Conservation (phyloP, 2,888 invertebrate genomes). For the Hyposoter dolosus region DNA sequence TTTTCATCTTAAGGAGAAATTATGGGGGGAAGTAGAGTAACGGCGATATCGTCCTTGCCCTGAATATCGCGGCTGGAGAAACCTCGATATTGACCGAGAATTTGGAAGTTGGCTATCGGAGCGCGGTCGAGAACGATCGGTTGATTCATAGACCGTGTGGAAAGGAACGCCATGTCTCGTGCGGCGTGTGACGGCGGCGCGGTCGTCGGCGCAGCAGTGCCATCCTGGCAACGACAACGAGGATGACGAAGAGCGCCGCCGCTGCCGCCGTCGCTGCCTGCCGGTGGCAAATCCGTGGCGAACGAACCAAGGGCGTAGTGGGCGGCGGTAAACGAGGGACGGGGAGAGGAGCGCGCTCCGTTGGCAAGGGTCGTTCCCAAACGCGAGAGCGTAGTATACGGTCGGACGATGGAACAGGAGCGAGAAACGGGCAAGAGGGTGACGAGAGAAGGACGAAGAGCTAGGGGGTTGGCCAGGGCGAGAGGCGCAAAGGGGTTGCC, state of each 20-base stretch:
- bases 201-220: slow-evolving; percentile 46
- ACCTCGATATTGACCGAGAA: slow-evolving; percentile 11
- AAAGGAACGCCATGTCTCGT: slow-evolving; percentile 3
- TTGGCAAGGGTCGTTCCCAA: slow-evolving; percentile 54
- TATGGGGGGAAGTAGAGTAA: background rate
- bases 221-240: slow-evolving; percentile 60
- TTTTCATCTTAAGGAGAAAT: background rate
- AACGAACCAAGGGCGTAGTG: slow-evolving; percentile 55
- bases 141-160: background rate
- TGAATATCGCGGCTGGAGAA: slow-evolving; percentile 8
- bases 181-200: slow-evolving; percentile 31
- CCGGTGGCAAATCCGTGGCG: slow-evolving; percentile 38
- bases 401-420: slow-evolving; percentile 52
- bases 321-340: slow-evolving; percentile 11
- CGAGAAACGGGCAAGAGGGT: background rate
- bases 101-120: slow-evolving; percentile 19
- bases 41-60: slow-evolving; percentile 5
- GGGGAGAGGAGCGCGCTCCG: slow-evolving; percentile 5
- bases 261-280: background rate
- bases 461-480: slow-evolving; percentile 61
- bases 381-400: slow-evolving; percentile 35
- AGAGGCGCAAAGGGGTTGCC: slow-evolving; percentile 55
- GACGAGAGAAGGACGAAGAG: slow-evolving; percentile 40
- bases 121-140: background rate
- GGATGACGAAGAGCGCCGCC: slow-evolving; percentile 36